Conservation (phyloP, 2,797 vertebrate species). For the Tragelaphus eurycerus region DNA sequence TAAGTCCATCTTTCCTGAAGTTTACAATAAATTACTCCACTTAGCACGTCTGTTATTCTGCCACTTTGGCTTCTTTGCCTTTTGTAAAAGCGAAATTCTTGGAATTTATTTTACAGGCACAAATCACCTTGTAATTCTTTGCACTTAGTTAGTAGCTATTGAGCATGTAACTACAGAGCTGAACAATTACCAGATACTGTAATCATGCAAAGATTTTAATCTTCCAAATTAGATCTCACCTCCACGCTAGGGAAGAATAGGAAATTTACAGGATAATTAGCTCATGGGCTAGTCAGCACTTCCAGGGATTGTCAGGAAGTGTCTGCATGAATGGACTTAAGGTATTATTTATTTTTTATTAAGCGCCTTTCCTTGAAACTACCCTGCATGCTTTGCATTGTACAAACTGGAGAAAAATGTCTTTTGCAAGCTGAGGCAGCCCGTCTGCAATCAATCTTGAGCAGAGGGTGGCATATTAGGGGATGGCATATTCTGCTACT, state of each 20-base stretch:
- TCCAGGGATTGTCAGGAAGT: slow-evolving; percentile 46
- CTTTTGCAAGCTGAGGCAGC: background rate
- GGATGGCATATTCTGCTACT: background rate
- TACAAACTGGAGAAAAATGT: slow-evolving; percentile 15
- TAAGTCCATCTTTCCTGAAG: slow-evolving; percentile 12
- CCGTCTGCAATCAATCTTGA: background rate
- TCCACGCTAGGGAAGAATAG: slow-evolving; percentile 50
- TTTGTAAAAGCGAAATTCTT: slow-evolving; percentile 64
- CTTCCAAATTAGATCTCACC: slow-evolving; percentile 70
- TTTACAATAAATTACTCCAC: background rate
- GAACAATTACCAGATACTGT: slow-evolving; percentile 59
- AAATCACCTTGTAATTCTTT: slow-evolving; percentile 71
- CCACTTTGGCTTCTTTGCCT: slow-evolving; percentile 38
- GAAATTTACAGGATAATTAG: slow-evolving; percentile 56
- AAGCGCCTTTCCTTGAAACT: slow-evolving; percentile 25
- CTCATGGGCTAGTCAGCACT: background rate
- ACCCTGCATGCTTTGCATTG: background rate
- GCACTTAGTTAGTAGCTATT: slow-evolving; percentile 56
- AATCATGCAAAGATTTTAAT: slow-evolving; percentile 73
- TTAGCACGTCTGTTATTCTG: slow-evolving; percentile 1
- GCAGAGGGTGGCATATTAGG: background rate
- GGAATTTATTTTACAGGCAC: slow-evolving; percentile 65
- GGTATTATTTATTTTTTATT: slow-evolving; percentile 42
- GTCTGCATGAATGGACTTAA: background rate
- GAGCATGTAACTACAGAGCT: slow-evolving; percentile 63